Percentiles rank a stretch among this genome's conserved stretches.
phyloP scores from a whole-genome alignment of 2,888 invertebrate genomes.

The Brachyptera risi region DNA sequence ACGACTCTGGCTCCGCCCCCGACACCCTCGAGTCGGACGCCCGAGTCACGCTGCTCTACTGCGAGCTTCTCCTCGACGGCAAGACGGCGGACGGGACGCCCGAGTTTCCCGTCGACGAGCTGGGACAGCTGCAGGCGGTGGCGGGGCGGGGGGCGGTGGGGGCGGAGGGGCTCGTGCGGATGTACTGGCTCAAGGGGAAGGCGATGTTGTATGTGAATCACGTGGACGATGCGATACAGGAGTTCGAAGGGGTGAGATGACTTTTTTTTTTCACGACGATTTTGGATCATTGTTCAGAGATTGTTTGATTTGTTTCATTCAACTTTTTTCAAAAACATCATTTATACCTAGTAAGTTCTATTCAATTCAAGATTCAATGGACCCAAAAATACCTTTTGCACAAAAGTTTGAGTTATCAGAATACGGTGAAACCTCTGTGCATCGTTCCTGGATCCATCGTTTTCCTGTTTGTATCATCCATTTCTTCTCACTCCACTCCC shows the following conservation, averaged over 20 bases:
- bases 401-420: too few species aligned
- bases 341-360: too few species aligned
- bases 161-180: constrained; percentile 43
- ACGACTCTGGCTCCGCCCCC: neutral
- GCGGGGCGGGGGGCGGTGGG: neutral
- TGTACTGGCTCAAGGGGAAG: constrained; percentile 55
- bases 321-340: too few species aligned
- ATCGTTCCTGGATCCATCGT: too few species aligned
- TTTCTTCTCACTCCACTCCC: too few species aligned
- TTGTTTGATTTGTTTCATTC: too few species aligned
- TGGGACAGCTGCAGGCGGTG: neutral
- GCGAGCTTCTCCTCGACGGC: constrained; percentile 50
- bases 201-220: constrained; percentile 51
- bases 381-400: too few species aligned
- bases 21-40: constrained; percentile 44
- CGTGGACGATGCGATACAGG: constrained; percentile 50
- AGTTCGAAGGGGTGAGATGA: constrained; percentile 47
- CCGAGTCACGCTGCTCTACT: constrained; percentile 50
- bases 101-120: neutral
- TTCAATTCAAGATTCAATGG: too few species aligned
- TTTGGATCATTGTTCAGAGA: neutral
- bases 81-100: neutral
- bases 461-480: too few species aligned
- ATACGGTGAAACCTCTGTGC: too few species aligned
- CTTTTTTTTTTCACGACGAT: neutral